phyloP scores from a whole-genome alignment of 35 echinoderm and acorn worm genomes.

The Ophioderma brevispina region DNA sequence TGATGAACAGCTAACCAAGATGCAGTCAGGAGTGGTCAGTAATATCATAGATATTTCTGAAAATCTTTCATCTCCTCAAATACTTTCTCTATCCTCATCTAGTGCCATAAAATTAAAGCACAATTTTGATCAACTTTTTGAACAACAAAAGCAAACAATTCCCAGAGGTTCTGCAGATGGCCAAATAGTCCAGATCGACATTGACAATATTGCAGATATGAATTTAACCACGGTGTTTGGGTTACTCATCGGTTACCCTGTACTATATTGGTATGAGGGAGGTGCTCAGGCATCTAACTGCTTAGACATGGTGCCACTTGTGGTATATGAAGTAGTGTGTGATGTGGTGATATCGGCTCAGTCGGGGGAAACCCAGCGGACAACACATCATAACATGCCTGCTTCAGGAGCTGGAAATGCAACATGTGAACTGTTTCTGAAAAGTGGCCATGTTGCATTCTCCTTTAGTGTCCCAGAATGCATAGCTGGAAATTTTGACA shows the following conservation, averaged over 20 bases:
- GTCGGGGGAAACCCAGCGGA: not conserved
- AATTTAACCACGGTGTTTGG: conserved; percentile 73
- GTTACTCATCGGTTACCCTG: conserved; percentile 73
- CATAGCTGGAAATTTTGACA: conserved; percentile 9
- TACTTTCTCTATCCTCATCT: not conserved
- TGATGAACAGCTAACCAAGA: not conserved
- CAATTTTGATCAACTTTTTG: not conserved
- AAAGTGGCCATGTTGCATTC: conserved; percentile 32
- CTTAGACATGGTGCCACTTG: conserved; percentile 51
- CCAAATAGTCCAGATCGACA: not conserved
- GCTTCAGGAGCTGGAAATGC: not conserved
- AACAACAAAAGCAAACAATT: not conserved
- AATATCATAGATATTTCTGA: not conserved
- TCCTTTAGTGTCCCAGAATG: conserved; percentile 65
- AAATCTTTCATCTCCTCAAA: not conserved
- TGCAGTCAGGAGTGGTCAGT: not conserved
- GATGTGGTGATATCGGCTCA: not conserved
- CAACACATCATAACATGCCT: not conserved
- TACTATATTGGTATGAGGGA: conserved; percentile 68
- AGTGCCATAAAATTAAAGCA: not conserved
- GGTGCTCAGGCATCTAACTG: conserved; percentile 36
- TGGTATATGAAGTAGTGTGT: conserved; percentile 46
- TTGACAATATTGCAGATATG: conserved; percentile 33
- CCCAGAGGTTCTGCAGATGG: not conserved
- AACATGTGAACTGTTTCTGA: not conserved